Evolutionary conservation across 2,797 vertebrate species (phyloP).

Genomic region (Perodicticus potto): DNA sequence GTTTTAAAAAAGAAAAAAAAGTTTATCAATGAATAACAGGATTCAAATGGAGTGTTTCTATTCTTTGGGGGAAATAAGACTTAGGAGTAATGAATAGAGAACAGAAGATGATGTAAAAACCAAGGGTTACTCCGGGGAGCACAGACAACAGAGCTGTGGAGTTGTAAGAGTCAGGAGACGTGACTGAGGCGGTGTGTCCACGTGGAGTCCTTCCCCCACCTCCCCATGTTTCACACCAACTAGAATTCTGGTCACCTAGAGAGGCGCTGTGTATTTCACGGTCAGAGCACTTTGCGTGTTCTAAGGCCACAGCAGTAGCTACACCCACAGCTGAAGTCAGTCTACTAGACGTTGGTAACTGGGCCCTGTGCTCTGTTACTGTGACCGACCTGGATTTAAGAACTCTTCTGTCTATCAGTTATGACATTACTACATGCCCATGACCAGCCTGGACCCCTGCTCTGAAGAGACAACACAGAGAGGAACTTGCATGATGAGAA

Average conservation of each 20-base stretch:
- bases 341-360: fast-evolving
- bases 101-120: not conserved
- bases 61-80: not conserved
- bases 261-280: not conserved
- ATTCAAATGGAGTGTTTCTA: not conserved
- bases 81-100: not conserved
- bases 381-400: not conserved
- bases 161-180: fast-evolving
- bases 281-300: not conserved
- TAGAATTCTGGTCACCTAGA: not conserved
- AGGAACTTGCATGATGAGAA: not conserved
- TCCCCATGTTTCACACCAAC: not conserved
- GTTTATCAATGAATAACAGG: not conserved
- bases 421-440: not conserved
- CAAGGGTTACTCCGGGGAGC: fast-evolving
- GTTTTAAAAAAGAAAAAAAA: not conserved
- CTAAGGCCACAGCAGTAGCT: not conserved
- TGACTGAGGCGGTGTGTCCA: not conserved
- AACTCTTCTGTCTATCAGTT: not conserved
- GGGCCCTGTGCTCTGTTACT: not conserved
- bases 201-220: fast-evolving
- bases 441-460: not conserved
- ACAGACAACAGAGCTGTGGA: not conserved
- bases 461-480: not conserved
- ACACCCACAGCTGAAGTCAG: not conserved